phyloP scores from a whole-genome alignment of 2,797 vertebrate genomes.

The Stomatorhinus walkeri region DNA sequence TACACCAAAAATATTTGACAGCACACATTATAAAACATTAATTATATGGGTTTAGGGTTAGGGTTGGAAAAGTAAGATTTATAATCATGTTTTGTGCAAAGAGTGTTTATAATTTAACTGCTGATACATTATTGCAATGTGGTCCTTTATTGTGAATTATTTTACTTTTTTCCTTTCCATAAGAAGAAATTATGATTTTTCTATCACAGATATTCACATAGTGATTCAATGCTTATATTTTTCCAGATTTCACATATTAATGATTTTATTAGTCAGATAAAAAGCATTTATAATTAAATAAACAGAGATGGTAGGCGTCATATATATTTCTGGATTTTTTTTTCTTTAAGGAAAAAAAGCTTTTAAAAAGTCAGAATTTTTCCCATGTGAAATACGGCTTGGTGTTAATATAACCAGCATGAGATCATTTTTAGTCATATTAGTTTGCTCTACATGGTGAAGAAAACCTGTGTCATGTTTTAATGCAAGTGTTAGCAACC shows the following conservation, averaged over 20 bases:
- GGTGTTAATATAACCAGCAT: not conserved
- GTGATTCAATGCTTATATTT: not conserved
- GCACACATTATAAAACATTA: not conserved
- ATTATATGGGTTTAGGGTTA: not conserved
- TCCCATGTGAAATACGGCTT: not conserved
- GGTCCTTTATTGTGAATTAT: not conserved
- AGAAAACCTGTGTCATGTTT: not conserved
- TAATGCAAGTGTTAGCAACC: not conserved
- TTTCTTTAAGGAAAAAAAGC: not conserved
- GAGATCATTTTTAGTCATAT: not conserved
- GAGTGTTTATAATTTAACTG: not conserved
- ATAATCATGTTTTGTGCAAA: not conserved
- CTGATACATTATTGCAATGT: not conserved
- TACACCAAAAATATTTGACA: not conserved
- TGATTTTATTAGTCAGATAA: not conserved
- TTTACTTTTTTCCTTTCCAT: not conserved
- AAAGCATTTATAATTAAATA: not conserved
- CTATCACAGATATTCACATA: not conserved
- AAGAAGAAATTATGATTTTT: not conserved
- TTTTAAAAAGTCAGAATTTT: not conserved
- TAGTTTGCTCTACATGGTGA: not conserved
- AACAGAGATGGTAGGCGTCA: not conserved
- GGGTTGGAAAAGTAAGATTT: not conserved
- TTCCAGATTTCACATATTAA: not conserved
- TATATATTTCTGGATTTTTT: not conserved